Conservation (phyloP, 2,797 vertebrate species). For the Labroides dimidiatus region DNA sequence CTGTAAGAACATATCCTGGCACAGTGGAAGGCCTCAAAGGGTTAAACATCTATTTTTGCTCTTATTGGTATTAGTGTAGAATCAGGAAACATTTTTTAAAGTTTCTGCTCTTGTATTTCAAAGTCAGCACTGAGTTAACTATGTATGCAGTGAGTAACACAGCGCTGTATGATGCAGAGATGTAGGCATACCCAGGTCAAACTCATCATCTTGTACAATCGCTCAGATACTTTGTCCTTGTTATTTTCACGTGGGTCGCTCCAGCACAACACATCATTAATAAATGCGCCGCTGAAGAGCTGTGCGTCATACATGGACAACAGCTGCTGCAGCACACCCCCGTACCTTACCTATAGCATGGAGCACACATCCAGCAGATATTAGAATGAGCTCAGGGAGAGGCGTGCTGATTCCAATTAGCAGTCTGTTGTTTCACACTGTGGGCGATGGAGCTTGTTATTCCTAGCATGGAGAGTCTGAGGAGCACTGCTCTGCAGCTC, state of each 20-base stretch:
- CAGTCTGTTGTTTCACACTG: slow-evolving; percentile 83
- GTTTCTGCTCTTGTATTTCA: not conserved
- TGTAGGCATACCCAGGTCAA: not conserved
- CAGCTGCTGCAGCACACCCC: slow-evolving; percentile 61
- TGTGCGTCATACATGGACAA: slow-evolving; percentile 38
- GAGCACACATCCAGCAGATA: slow-evolving; percentile 68
- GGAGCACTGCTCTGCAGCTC: slow-evolving; percentile 70
- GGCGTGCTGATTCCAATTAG: slow-evolving; percentile 85
- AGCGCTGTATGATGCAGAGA: not conserved
- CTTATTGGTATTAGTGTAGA: too few species aligned
- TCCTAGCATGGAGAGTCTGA: slow-evolving; percentile 78
- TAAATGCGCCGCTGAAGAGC: slow-evolving; percentile 27
- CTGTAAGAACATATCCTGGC: too few species aligned
- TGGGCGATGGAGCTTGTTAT: slow-evolving; percentile 82
- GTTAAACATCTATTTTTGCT: too few species aligned
- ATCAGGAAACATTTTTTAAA: not conserved
- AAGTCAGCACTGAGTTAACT: not conserved
- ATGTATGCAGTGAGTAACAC: not conserved
- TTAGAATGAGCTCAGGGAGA: slow-evolving; percentile 76
- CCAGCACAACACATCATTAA: slow-evolving; percentile 16
- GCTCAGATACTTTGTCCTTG: not conserved
- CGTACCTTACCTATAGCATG: slow-evolving; percentile 62
- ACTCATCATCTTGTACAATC: not conserved
- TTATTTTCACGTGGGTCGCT: slow-evolving; percentile 16
- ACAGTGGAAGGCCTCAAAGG: too few species aligned